Percentiles rank a stretch among this genome's conserved stretches.
Evolutionary conservation across 1,140 invertebrate species (phyloP).

Genomic region (Lasioglossum albipes): DNA sequence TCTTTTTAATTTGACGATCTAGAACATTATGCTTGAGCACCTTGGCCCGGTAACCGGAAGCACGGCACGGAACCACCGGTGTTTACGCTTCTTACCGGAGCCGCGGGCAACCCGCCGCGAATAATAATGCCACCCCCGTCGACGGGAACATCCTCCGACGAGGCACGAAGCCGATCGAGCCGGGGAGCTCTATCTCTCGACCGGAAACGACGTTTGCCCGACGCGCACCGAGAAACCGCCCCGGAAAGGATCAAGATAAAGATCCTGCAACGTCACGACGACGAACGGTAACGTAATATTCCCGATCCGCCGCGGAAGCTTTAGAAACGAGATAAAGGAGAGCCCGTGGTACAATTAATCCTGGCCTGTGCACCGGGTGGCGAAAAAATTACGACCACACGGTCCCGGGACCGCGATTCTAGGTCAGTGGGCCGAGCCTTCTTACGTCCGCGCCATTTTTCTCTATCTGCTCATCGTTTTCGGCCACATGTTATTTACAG

Average conservation of each 20-base stretch:
- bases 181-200: neutral
- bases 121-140: constrained; percentile 14
- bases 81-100: constrained; percentile 14
- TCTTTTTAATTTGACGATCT: too few relatives aligned
- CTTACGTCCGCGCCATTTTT: neutral
- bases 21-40: too few relatives aligned
- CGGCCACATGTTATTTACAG: too few relatives aligned
- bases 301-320: constrained; percentile 61
- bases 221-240: constrained; percentile 6
- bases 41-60: neutral
- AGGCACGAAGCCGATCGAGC: neutral
- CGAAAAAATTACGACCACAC: neutral
- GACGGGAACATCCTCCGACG: constrained; percentile 8
- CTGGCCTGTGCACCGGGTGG: constrained; percentile 3
- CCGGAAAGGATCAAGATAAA: neutral
- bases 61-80: neutral
- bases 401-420: neutral
- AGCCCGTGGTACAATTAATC: constrained; percentile 67
- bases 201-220: constrained; percentile 37
- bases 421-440: too few relatives aligned
- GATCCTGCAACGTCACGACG: constrained; percentile 33
- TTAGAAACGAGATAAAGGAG: constrained; percentile 66
- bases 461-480: neutral
- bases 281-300: constrained; percentile 58
- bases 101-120: neutral